Conservation (phyloP, 2,113 vertebrate genomes). For the Proterorhinus semilunaris region DNA sequence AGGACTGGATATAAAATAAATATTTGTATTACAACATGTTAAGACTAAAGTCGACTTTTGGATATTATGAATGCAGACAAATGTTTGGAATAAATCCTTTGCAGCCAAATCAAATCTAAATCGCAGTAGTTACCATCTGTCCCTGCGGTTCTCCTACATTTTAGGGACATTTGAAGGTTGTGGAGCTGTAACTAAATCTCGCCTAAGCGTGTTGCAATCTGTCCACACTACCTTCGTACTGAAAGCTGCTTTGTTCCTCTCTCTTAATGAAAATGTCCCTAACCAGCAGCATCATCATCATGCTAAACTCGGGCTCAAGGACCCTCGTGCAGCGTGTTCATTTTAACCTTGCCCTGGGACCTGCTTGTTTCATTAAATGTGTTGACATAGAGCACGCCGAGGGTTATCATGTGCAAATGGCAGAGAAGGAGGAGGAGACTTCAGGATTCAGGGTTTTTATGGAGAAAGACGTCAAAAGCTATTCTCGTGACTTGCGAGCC, state of each 20-base stretch:
- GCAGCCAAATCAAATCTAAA: too few relatives aligned
- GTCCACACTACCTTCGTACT: constrained; percentile 13
- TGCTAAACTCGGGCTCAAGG: neutral
- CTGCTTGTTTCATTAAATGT: constrained; percentile 68
- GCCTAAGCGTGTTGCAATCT: constrained; percentile 21
- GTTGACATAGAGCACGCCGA: constrained; percentile 54
- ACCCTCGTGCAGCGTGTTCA: neutral
- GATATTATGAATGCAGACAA: too few relatives aligned
- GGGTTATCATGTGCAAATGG: constrained; percentile 6
- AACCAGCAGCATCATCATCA: neutral
- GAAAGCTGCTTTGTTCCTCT: constrained; percentile 67
- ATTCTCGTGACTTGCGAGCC: neutral
- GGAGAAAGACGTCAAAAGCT: neutral
- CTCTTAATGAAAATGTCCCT: constrained; percentile 2
- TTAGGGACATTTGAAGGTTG: constrained; percentile 63
- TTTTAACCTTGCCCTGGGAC: constrained; percentile 60
- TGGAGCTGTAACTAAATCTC: constrained; percentile 53
- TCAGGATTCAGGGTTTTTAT: neutral
- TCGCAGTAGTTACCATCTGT: too few relatives aligned
- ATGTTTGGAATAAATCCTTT: too few relatives aligned
- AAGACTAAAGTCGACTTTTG: too few relatives aligned
- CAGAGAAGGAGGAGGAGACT: constrained; percentile 35
- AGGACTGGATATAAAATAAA: too few relatives aligned
- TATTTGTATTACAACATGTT: too few relatives aligned
- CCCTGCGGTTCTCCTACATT: neutral